phyloP scores from a whole-genome alignment of 35 echinoderm and acorn worm species.

The Hemicentrotus pulcherrimus region DNA sequence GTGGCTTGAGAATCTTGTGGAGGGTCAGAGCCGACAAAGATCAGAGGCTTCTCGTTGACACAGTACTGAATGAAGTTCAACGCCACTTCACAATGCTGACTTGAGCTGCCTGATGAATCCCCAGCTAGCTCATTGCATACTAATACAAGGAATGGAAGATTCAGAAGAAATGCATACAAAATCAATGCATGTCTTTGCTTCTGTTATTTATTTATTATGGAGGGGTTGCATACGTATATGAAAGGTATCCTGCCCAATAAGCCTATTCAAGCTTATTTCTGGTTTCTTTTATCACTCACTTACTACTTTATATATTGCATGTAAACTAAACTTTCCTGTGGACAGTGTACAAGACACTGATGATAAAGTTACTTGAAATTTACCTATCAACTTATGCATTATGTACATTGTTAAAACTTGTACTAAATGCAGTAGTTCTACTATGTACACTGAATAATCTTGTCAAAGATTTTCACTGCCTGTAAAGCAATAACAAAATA shows the following conservation, averaged over 20 bases:
- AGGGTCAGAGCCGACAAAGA: slow-evolving; percentile 57
- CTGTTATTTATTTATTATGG: not conserved
- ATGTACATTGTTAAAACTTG: no score
- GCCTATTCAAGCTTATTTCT: not conserved
- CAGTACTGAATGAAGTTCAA: slow-evolving; percentile 64
- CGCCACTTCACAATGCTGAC: slow-evolving; percentile 54
- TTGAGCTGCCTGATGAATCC: slow-evolving; percentile 22
- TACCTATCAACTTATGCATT: no score
- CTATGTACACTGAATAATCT: no score
- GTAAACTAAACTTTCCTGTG: no score
- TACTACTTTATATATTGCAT: not conserved
- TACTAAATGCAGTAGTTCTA: no score
- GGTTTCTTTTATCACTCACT: not conserved
- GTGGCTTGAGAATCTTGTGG: slow-evolving; percentile 29
- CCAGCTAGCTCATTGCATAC: slow-evolving; percentile 25
- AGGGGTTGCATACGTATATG: not conserved
- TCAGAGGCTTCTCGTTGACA: slow-evolving; percentile 54
- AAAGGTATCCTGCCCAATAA: not conserved
- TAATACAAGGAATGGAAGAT: not conserved
- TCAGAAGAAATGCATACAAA: not conserved
- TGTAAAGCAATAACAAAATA: no score
- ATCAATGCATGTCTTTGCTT: not conserved
- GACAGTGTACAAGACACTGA: no score
- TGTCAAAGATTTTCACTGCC: no score
- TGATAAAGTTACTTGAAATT: no score